Percentiles rank a stretch among this genome's conserved stretches.
These are phyloP conservation scores for Dicycla oo DNA, from an alignment of 2,888 invertebrate species.

Conservation along the genomic window DNA sequence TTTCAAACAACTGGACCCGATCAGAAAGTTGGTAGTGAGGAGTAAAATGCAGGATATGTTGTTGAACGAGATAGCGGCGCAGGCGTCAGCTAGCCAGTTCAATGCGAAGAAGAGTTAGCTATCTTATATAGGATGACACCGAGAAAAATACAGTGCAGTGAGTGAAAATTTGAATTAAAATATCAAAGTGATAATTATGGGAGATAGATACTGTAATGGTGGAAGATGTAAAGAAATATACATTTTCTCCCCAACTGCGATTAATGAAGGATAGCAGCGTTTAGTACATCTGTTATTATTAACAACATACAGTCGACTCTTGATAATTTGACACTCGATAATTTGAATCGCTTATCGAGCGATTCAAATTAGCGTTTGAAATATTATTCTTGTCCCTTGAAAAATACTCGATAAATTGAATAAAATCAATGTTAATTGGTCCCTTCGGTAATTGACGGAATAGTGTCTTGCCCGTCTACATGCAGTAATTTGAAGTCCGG, in stretches of 20 bases:
- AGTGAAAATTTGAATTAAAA: neutral
- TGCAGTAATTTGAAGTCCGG: no score
- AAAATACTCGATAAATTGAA: no score
- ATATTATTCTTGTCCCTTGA: no score
- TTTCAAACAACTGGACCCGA: conserved; percentile 73
- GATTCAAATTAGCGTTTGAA: no score
- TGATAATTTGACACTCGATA: no score
- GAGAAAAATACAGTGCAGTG: neutral
- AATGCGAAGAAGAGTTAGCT: conserved; percentile 53
- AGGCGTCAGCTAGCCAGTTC: conserved; percentile 45
- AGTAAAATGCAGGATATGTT: conserved; percentile 80
- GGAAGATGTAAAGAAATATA: neutral
- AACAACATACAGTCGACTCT: no score
- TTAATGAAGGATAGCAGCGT: no score
- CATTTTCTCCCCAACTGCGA: neutral
- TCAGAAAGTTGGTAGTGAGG: conserved; percentile 76
- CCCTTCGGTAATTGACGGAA: no score
- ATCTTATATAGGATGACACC: neutral
- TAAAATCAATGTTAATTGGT: no score
- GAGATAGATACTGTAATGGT: neutral
- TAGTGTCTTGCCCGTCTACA: no score
- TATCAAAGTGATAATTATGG: neutral
- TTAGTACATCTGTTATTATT: no score
- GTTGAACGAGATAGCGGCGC: conserved; percentile 73
- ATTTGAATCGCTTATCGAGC: no score